Evolutionary conservation across 2,888 invertebrate species (phyloP).

Genomic region (Drosophila diplacantha): DNA sequence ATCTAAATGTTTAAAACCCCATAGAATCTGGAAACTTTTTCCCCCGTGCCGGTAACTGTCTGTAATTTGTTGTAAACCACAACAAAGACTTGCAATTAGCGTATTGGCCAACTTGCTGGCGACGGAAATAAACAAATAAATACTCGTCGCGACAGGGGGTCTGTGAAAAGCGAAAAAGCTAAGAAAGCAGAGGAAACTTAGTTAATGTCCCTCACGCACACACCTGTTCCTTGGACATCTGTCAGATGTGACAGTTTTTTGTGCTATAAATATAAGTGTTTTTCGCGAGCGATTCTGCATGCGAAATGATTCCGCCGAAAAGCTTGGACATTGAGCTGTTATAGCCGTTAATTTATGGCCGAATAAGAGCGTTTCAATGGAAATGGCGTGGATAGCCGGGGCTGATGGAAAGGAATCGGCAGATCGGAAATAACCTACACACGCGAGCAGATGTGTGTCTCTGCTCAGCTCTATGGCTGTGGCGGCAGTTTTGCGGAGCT

Average conservation of each 20-base stretch:
- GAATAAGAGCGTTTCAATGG: constrained; percentile 43
- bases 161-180: constrained; percentile 7
- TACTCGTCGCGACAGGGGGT: constrained; percentile 25
- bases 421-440: constrained; percentile 37
- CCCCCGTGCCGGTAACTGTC: background rate
- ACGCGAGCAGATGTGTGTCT: constrained; percentile 21
- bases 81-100: constrained; percentile 27
- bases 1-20: too few relatives aligned
- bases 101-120: constrained; percentile 30
- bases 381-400: background rate
- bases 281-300: constrained; percentile 44
- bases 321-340: constrained; percentile 48
- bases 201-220: constrained; percentile 24
- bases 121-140: constrained; percentile 29
- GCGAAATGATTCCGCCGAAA: constrained; percentile 45
- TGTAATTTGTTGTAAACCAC: constrained; percentile 14
- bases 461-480: constrained; percentile 24
- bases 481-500: constrained; percentile 42
- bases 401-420: constrained; percentile 9
- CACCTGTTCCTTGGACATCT: constrained; percentile 22
- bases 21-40: background rate
- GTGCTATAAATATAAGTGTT: constrained; percentile 6
- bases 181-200: constrained; percentile 4
- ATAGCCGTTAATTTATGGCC: constrained; percentile 56
- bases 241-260: constrained; percentile 18